Percentiles rank a stretch among this genome's conserved stretches.
Conservation (phyloP, 2,888 invertebrate species). For the Callimorpha dominula region DNA sequence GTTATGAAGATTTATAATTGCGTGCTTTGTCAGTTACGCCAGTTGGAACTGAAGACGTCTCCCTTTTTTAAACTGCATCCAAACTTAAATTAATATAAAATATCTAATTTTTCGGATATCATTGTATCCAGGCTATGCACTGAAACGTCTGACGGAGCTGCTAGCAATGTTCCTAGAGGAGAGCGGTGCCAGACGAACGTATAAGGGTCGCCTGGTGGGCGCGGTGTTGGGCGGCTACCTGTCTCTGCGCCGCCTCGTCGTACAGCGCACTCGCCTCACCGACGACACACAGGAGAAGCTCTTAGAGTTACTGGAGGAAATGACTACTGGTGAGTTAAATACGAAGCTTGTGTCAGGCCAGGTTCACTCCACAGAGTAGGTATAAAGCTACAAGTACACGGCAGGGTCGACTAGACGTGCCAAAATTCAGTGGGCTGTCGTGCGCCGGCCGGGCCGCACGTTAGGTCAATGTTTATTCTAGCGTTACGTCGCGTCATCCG, state of each 20-base stretch:
- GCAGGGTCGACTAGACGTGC: no score
- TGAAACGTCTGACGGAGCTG: slow-evolving; percentile 96
- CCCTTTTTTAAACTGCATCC: no score
- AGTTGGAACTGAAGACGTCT: not conserved
- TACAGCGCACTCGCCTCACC: slow-evolving; percentile 97
- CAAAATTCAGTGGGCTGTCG: no score
- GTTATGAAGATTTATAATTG: no score
- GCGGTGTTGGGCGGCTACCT: slow-evolving; percentile 98
- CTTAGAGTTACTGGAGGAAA: slow-evolving; percentile 96
- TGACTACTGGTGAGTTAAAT: slow-evolving; percentile 91
- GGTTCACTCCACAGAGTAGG: no score
- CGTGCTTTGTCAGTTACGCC: no score
- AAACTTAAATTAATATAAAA: not conserved
- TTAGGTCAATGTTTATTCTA: no score
- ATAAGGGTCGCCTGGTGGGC: slow-evolving; percentile 95
- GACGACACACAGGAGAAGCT: slow-evolving; percentile 99
- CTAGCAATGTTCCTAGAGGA: slow-evolving; percentile 96
- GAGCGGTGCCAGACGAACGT: slow-evolving; percentile 94
- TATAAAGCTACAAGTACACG: no score
- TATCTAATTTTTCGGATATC: no score
- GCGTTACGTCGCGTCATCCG: no score
- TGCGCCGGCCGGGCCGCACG: no score
- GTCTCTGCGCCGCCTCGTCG: slow-evolving; percentile 95
- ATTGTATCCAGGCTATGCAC: slow-evolving; percentile 89
- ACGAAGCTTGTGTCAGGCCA: no score